Evolutionary conservation across 2,888 invertebrate species (phyloP), one percentile per base, ranked within the genome.

Genomic region (Carpatolechia fugitivella): DNA sequence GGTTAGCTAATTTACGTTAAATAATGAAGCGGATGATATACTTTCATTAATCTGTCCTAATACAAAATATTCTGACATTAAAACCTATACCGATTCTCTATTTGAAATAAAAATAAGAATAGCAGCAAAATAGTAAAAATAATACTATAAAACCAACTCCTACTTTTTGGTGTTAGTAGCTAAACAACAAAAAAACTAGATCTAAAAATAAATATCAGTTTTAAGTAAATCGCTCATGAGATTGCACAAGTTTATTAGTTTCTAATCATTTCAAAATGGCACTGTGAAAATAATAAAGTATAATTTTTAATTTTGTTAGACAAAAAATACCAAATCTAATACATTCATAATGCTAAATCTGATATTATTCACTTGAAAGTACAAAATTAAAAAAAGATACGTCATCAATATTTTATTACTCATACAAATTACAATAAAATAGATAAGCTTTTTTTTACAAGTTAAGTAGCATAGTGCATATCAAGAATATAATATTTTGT

Each of bases 101-200:
- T 8, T 13, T 11, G 18, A n/a, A 29, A 24, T 44, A 24, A 24
- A 44, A 29, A n/a, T 20, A 24, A 41, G 10, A 5, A 2, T 3
- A 29, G 20, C 70, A 76, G 74, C 74, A 77, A 76, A 77, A 75
- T 76, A 61, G 62, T 66, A 66, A 76, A 78, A 79, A 77, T 76
- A 74, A 73, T 74, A 79, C 74, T 80, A 76, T 56, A 69, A n/a
- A 56, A 68, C 76, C 77, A 69, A 70, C 70, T 69, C 69, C 78
- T 82, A 85, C 75, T 88, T 82, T 89, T 89, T 89, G 89, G 89
- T 89, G 89, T 89, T 89, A 89, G 89, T 89, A 85, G 71, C 77
- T 83, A 80, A 72, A 76, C 70, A 80, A 82, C 72, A 78, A 80
- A 77, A 76, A 72, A 72, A 76, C 76, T 76, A 65, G 56, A 66